Evolutionary conservation across 2,797 vertebrate species (phyloP), one percentile per base, ranked within the genome.

Genomic region (Steatocranus sp.): DNA sequence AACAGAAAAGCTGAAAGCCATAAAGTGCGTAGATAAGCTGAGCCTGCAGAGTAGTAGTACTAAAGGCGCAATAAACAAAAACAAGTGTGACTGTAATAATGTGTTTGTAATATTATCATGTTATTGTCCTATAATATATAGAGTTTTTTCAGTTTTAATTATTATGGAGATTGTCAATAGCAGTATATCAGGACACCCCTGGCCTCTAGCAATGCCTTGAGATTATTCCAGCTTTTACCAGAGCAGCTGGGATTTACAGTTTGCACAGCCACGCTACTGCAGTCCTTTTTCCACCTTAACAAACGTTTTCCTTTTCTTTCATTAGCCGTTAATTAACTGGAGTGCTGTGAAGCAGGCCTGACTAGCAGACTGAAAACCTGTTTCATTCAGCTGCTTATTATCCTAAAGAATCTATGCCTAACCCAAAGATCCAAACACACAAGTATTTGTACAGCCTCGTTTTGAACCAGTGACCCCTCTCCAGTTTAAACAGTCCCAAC

Each of bases 251-350:
- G 23, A 36, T 20, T 12, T 9, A 5, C 11, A 70, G 82, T 78
- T 80, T 53, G 53, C 27, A 30, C 70, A 12, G 38, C 20, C 17
- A 20, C 54, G 70, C n/a, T 9, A 5, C 23, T 5, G 46, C 49
- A 56, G 79, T 23, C 30, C 43, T 82, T 84, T 30, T 81, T 75
- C 32, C 11, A 27, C 50, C 61, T 78, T 34, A 49, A 84, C 61
- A 82, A 78, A 86, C 78, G 77, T 86, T 91, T 88, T 89, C 74
- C 2, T 85, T 85, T 78, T 86, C 84, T 88, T 93, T 87, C 86
- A 85, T 88, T 88, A 92, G 83, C 77, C 81, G 54, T 53, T 84
- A 66, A 89, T 86, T 76, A 84, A 75, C 48, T 25, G 18, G 14
- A 23, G 53, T 58, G 81, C 73, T 54, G 49, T 11, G 32, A 61